Base-by-base conservation (phyloP, 2,113 vertebrate genomes). In the Chloebia gouldiae region DNA sequence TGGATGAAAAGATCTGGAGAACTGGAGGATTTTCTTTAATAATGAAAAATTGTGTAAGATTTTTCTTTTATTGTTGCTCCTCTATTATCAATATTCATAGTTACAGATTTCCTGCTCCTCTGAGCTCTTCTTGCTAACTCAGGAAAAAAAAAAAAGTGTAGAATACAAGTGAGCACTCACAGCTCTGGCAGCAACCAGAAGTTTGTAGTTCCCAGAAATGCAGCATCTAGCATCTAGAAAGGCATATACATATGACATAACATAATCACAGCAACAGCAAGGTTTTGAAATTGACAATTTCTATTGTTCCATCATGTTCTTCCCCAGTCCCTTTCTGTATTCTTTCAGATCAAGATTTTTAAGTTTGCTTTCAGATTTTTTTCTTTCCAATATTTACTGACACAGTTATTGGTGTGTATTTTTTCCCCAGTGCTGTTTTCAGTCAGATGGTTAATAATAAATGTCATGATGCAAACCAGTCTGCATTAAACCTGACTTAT, bases 241-340 rank as follows among this genome's bases (percentile, higher is more conserved):
- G 37, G 7, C 57, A 8, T 59, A 47, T 60, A 13, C 6, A 10
- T 60, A 69, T 49, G 28, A 80, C 2, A 5, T 47, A 77, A 56
- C 24, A 15, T 30, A 56, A 33, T 76, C 80, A 57, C 13, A 76
- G 15, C 40, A 82, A 49, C 10, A 56, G 37, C 19, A 68, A n/a
- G 5, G 7, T 37, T 86, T 44, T 49, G 61, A 76, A 77, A 73
- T 18, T 21, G 60, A 69, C 13, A 49, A 4, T 81, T 87, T 71
- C 7, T 60, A 0, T 60, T 54, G 18, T 56, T 87, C 15, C 51
- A 1, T 60, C 0, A 0, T 47, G 22, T 28, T 33, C n/a, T 85
- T 87, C 31, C 15, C 19, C 31, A 37, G 51, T 69, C 13, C 5
- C 3, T 25, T 87, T 66, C 44, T 75, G 6, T 54, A 10, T 4